These are phyloP conservation scores for Cinclus cinclus DNA, from an alignment of 2,113 vertebrate species.

Conservation along the genomic window DNA sequence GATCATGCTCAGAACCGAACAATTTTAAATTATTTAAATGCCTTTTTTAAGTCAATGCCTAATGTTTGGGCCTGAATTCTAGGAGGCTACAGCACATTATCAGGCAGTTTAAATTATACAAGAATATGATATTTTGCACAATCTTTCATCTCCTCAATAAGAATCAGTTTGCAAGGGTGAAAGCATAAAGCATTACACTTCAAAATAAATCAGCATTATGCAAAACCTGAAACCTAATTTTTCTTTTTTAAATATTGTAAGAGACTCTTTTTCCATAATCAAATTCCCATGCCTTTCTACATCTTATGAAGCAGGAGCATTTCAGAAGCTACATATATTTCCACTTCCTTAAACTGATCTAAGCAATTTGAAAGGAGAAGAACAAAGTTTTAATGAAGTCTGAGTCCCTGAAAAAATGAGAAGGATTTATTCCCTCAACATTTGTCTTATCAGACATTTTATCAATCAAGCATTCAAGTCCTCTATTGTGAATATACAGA, in stretches of 20 bases:
- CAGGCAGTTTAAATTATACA: constrained; percentile 9
- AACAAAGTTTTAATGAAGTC: background rate
- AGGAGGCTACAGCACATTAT: background rate
- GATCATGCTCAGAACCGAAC: constrained; percentile 7
- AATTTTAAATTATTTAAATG: constrained; percentile 56
- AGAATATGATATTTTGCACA: background rate
- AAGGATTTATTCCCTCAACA: background rate
- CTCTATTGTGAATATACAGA: background rate
- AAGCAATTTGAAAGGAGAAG: background rate
- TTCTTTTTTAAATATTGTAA: background rate
- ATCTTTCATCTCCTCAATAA: constrained; percentile 41
- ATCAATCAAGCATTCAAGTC: background rate
- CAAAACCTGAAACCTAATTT: constrained; percentile 7
- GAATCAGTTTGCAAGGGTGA: constrained; percentile 1
- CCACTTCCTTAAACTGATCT: background rate
- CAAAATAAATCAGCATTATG: constrained; percentile 41
- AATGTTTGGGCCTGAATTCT: constrained; percentile 13
- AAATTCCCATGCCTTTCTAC: background rate
- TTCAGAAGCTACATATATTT: background rate
- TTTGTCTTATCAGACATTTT: background rate
- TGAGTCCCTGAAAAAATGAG: background rate
- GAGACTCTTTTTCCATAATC: background rate
- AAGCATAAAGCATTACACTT: background rate
- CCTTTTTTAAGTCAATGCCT: constrained; percentile 21
- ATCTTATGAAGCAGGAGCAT: background rate